Evolutionary conservation across 2,797 vertebrate species (phyloP), one percentile per base, ranked within the genome.

Genomic region (Botia kubotai): DNA sequence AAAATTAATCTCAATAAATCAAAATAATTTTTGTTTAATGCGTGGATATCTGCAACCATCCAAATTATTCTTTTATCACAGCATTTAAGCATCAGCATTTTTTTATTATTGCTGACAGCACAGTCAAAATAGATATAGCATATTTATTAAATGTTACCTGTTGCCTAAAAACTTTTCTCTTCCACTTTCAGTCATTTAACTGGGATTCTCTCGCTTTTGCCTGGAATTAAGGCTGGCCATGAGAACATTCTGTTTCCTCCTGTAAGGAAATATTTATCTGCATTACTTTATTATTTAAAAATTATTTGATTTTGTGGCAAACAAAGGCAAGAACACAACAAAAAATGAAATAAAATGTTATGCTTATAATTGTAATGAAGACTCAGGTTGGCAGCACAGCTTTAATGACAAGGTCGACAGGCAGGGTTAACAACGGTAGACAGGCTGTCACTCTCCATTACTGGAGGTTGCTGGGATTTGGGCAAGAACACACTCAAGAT

Each of bases 381-480:
- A 26, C 23, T 26, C 23, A 26, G 23, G 23, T 26, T 26, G 23
- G 23, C 23, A 26, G 23, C 23, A 26, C 23, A 26, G 1, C 23
- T 26, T 26, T 26, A 26, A 26, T 26, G 23, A 26, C 23, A 26
- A 26, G 23, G 23, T 26, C 23, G 23, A 26, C 23, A 26, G 23
- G 23, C 23, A 26, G 23, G 23, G 23, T 26, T 26, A 26, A 26
- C 23, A 26, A 26, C 2, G 23, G 23, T 26, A 2, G 2, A 26
- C 23, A 26, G 23, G 71, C 63, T 46, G 46, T 74, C 79, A 73
- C 68, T 80, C 52, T 46, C 21, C 71, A 74, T 80, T 74, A 68
- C 48, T 68, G n/a, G 11, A 68, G 52, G 58, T 63, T 52, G 29
- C 46, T 23, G 43, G 46, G 68, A 72, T 43, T 63, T 48, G 11